Evolutionary conservation across 2,113 vertebrate genomes (phyloP).

Genomic region (Carollia perspicillata): DNA sequence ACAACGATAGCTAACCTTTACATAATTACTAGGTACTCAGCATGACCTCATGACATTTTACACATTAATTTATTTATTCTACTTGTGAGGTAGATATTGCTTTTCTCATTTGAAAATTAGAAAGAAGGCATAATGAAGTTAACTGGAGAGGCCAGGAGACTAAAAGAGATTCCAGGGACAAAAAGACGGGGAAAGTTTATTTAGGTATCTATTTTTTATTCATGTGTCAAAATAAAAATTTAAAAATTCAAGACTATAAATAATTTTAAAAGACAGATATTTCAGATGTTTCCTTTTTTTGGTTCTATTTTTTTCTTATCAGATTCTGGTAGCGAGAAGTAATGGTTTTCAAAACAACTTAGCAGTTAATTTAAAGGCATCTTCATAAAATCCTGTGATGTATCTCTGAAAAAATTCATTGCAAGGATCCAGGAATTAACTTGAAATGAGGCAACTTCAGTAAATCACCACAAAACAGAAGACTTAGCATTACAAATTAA

Average conservation of each 20-base stretch:
- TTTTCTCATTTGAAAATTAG: background rate
- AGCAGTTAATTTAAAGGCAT: slow-evolving; percentile 6
- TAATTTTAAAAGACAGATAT: background rate
- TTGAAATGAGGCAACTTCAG: background rate
- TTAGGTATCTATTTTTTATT: background rate
- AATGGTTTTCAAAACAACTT: background rate
- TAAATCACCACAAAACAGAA: background rate
- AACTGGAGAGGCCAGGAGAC: background rate
- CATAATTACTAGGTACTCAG: background rate
- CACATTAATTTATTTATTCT: background rate
- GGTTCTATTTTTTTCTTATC: background rate
- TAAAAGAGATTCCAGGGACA: background rate
- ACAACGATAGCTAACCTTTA: background rate
- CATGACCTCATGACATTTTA: background rate
- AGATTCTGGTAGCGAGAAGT: background rate
- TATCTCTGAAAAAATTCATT: background rate
- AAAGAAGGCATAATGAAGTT: background rate
- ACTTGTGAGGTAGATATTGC: background rate
- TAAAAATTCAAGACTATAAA: background rate
- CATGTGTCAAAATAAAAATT: background rate
- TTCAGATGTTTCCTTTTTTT: background rate
- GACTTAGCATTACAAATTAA: background rate
- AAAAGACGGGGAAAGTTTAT: background rate
- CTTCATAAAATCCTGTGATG: background rate
- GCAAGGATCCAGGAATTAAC: background rate